A percentile compares a stretch with the other conserved stretches of the same genome.
These are phyloP conservation scores for Panthera leo DNA, from an alignment of 2,113 vertebrate genomes.

Conservation along the genomic window DNA sequence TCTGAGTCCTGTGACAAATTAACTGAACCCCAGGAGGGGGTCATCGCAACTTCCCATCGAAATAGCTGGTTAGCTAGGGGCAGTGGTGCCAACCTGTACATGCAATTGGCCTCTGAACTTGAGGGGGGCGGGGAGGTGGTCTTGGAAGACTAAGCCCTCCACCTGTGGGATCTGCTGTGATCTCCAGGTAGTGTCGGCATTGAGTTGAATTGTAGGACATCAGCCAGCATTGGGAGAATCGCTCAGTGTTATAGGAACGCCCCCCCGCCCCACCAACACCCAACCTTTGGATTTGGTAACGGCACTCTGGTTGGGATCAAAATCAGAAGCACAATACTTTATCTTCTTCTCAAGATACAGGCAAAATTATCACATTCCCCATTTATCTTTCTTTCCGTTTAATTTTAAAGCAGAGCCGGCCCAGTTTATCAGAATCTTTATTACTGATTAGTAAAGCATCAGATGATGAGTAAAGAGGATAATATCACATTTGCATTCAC, in stretches of 20 bases:
- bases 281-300: not conserved
- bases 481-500: not conserved
- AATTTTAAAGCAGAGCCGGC: slow-evolving; percentile 64
- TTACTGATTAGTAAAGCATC: slow-evolving; percentile 73
- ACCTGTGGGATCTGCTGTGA: not conserved
- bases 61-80: not conserved
- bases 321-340: not conserved
- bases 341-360: not conserved
- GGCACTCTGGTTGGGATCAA: not conserved
- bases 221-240: not conserved
- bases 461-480: slow-evolving; percentile 40
- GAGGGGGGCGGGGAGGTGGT: not conserved
- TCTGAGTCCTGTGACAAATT: not conserved
- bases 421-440: slow-evolving; percentile 67
- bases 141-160: not conserved
- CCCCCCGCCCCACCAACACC: too few species aligned
- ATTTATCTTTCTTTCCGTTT: slow-evolving; percentile 50
- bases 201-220: not conserved
- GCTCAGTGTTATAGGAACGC: not conserved
- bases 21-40: not conserved
- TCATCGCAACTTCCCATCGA: not conserved
- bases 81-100: not conserved
- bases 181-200: not conserved
- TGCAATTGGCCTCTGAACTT: not conserved
- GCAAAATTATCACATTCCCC: slow-evolving; percentile 34